Conservation (phyloP, 2,888 invertebrate genomes). For the Pseudococcus jackbeardsleyi region DNA sequence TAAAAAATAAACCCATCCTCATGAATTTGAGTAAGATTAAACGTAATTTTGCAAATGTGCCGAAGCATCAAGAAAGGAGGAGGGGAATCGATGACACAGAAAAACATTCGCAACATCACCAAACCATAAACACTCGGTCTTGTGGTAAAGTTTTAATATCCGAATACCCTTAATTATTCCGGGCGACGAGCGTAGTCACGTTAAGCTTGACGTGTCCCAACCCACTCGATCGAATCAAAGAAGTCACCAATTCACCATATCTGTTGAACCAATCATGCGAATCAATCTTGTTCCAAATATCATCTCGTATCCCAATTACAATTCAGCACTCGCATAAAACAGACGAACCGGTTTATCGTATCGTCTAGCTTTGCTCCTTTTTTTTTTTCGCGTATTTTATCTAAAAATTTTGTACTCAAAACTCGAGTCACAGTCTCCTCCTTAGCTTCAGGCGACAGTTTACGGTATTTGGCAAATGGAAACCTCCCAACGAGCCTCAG, state of each 20-base stretch:
- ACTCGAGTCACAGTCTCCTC: constrained; percentile 18
- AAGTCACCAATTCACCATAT: background rate
- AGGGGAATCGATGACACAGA: background rate
- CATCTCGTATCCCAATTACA: constrained; percentile 6
- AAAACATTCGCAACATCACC: background rate
- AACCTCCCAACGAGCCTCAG: background rate
- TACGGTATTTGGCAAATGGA: background rate
- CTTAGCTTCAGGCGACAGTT: constrained; percentile 16
- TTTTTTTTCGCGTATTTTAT: constrained; percentile 12
- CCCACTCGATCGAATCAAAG: background rate
- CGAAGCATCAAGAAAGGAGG: background rate
- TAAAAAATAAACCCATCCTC: too few relatives aligned
- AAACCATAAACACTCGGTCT: background rate
- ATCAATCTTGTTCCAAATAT: constrained; percentile 28
- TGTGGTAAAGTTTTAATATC: background rate
- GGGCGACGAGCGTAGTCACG: background rate
- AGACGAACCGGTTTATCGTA: background rate
- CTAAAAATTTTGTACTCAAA: constrained; percentile 1
- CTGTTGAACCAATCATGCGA: constrained; percentile 7
- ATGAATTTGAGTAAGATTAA: background rate
- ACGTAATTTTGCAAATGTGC: background rate
- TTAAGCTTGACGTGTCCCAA: background rate
- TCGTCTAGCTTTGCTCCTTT: background rate
- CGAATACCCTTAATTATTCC: constrained; percentile 5
- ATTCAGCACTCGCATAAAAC: background rate